These are phyloP conservation scores for Tachuris rubrigastra DNA, from an alignment of 2,113 vertebrate genomes.

Conservation along the genomic window DNA sequence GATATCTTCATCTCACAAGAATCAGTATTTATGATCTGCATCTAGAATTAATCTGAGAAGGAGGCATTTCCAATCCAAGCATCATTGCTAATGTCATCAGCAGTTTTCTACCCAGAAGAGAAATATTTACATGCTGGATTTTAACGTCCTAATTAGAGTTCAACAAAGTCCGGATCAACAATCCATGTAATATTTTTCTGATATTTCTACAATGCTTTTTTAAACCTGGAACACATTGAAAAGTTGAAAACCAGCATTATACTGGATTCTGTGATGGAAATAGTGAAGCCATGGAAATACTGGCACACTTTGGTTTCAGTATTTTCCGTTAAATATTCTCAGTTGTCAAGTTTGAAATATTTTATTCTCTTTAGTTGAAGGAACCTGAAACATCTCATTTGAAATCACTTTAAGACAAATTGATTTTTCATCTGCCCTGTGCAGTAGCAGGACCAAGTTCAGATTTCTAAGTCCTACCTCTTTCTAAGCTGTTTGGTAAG, in stretches of 20 bases:
- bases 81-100: constrained; percentile 1
- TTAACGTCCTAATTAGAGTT: background rate
- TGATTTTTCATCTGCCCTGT: background rate
- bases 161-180: background rate
- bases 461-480: background rate
- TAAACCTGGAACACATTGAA: background rate
- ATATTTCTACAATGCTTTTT: background rate
- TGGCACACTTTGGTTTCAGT: background rate
- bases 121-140: background rate
- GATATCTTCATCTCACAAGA: constrained; percentile 10
- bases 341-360: background rate
- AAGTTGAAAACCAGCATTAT: background rate
- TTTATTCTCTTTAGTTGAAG: background rate
- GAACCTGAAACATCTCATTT: background rate
- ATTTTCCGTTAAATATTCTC: background rate
- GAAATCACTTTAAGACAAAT: background rate
- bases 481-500: background rate
- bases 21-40: constrained; percentile 49
- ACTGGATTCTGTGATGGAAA: background rate
- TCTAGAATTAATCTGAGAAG: constrained; percentile 36
- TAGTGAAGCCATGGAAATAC: background rate
- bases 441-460: background rate
- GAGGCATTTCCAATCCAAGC: constrained; percentile 11
- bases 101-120: background rate
- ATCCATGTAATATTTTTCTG: background rate